Evolutionary conservation across 2,888 invertebrate genomes (phyloP), one percentile per base, ranked within the genome.

Genomic region (Drosophila merina): DNA sequence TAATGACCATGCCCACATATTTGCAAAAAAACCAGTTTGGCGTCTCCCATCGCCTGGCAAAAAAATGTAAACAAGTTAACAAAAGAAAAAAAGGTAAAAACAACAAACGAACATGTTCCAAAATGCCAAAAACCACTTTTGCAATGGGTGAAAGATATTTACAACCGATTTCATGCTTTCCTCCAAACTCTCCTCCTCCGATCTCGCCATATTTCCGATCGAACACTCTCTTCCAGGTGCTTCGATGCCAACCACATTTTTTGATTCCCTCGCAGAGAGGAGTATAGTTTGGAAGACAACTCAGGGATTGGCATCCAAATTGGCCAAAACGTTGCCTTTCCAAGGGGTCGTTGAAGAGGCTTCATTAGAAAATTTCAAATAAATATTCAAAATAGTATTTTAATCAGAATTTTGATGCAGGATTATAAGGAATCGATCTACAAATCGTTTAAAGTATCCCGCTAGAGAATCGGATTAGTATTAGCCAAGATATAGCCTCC

Each of bases 71-170:
- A 59, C 62, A 63, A 63, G 62, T 44, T 28, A 33, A 40, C 30
- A 50, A 50, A 25, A 52, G n/a, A 40, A 40, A 50, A 50, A 25
- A 52, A 57, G 31, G 42, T 31, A 50, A 50, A 50, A 50, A 63
- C 59, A 50, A 45, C 33, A 12, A 45, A 36, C 36, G 20, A 50
- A 50, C 59, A 25, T 63, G 59, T 59, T 59, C 36, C 42, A 59
- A 63, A 63, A 63, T 59, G 59, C 59, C 12, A 45, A 50, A 50
- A 59, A 50, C 59, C 33, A 63, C 59, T 63, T 59, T 59, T 63
- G 44, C 44, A 63, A 63, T 59, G 44, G 62, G 50, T 59, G 59
- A 50, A 63, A 63, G 62, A 59, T 63, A 62, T 57, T 57, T 57
- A 49, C 62, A 62, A 57, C 42, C 57, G 42, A 62, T 57, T 59